Base-by-base conservation (phyloP, 2,113 vertebrate genomes). In the Notothenia rossii region DNA sequence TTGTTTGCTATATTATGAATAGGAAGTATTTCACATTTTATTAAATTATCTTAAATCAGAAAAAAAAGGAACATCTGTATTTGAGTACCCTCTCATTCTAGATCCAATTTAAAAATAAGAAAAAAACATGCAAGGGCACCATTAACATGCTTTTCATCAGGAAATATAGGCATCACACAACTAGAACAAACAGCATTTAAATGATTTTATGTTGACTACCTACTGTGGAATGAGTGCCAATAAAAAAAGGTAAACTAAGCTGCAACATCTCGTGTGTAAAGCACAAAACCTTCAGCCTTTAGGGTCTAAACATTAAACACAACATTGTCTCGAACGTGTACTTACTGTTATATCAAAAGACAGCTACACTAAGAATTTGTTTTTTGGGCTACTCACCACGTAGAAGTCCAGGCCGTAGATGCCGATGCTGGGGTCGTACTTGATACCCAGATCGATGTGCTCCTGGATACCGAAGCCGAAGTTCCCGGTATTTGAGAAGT, bases 331-430 rank as follows among this genome's bases (percentile, higher is more conserved):
- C 7, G 36, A 40, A 40, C 1, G 36, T 40, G 36, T 40, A 40
- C 36, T 40, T 29, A 4, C 29, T 4, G 29, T 29, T 29, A 29
- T 43, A 11, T 20, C 11, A 20, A 10, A 18, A 46, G 40, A 15
- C 14, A n/a, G 67, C 43, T 7, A 9, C 43, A 67, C 68, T 11
- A 40, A 22, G 6, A 1, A 3, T 3, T 2, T n/a, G 0, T 5
- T 46, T 11, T 14, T 9, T 29, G 29, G 18, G 25, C 0, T 4
- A 36, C 97, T 90, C 89, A 99, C 98, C 96, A 99, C 98, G 0
- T 99, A 99, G 79, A 99, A 99, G 93, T 99, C 98, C 95, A 99
- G 94, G 82, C 98, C 98, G 0, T 99, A 99, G 95, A 99, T 99
- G 0, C 98, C 98, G 10, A 99, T 99, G 83, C 98, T 99, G 72